Conservation (phyloP, 2,797 vertebrate genomes). For the Chelonia mydas region DNA sequence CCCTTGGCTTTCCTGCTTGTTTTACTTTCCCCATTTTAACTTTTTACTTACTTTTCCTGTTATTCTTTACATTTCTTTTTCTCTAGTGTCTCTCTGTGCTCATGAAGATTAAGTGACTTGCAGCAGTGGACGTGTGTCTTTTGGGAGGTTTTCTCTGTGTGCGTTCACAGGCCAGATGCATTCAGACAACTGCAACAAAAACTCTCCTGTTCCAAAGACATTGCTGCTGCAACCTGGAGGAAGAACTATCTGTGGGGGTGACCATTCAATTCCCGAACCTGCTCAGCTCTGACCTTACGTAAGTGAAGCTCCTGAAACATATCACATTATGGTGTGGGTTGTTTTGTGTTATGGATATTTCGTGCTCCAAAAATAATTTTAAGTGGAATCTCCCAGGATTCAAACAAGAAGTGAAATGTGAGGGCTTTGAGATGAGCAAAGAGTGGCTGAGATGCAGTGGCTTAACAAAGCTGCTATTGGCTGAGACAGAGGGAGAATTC, state of each 20-base stretch:
- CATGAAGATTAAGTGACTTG: not conserved
- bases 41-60: not conserved
- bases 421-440: not conserved
- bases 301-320: not conserved
- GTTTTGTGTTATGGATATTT: not conserved
- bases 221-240: not conserved
- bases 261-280: not conserved
- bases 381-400: not conserved
- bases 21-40: not conserved
- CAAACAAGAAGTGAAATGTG: not conserved
- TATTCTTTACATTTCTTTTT: not conserved
- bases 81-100: not conserved
- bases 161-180: not conserved
- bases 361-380: not conserved
- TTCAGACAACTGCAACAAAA: not conserved
- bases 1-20: not conserved
- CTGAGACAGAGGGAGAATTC: not conserved
- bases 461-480: not conserved
- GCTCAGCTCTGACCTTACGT: not conserved
- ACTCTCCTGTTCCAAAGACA: fast-evolving
- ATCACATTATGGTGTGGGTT: not conserved
- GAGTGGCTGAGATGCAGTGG: not conserved
- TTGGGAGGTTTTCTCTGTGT: not conserved
- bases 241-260: fast-evolving
- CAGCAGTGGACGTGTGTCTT: not conserved